Evolutionary conservation across 23 tunicate species (phyloP), one percentile per base, ranked within the genome.

Genomic region (Halocynthia roretzi): DNA sequence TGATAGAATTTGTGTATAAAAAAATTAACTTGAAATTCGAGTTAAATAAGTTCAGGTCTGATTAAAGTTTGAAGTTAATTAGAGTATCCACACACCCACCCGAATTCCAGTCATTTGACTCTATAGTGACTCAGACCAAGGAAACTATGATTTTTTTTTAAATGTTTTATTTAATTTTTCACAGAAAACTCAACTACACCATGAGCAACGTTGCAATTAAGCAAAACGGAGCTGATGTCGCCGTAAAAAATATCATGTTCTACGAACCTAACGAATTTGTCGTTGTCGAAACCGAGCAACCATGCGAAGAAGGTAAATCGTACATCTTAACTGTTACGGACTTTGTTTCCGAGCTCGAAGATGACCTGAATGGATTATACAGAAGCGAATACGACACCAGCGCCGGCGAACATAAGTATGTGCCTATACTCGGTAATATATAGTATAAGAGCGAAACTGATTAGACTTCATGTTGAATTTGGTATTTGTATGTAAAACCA

Each of bases 351-450:
- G 85, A 78, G 62, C 85, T 89, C 8, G 85, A 82, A 14, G 78
- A 81, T 80, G 88, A 84, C 76, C 56, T 89, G 56, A 58, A 56
- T 18, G 96, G 96, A 6, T 19, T 89, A 14, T 89, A 89, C 68
- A 63, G 96, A 60, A 89, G 96, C 62, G 88, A 84, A 57, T 89
- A 89, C 78, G 72, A 48, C 22, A 84, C 84, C 53, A 75, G 69
- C 20, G 71, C 22, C 49, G 96, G 96, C 6, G 83, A 68, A 31
- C 66, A 51, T 54, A 80, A 85, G 96, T 88, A 72, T 15, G 55
- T 53, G 5, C 23, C 22, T 8, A 14, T 14, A 58, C 63, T 58
- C 4, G n/a, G 1, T 31, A 31, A 31, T 31, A 1, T 31, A 0
- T 31, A 31, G n/a, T 31, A 31, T 4, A 4, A 31, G 44, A 1